Conservation (phyloP, 1,140 invertebrate species). For the Mylabris phalerata region DNA sequence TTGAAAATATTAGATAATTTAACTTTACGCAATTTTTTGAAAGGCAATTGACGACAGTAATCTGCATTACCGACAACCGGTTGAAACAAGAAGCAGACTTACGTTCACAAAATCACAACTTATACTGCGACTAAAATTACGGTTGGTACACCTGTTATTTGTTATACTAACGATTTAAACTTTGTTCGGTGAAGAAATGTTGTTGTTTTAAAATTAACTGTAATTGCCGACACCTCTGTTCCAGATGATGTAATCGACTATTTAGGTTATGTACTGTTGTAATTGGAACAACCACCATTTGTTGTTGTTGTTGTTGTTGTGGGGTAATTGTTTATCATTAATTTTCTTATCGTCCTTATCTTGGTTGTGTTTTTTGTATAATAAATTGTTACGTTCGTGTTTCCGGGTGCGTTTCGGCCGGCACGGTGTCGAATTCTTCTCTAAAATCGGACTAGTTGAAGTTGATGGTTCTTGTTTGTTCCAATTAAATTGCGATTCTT, state of each 20-base stretch:
- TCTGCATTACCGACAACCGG: no score
- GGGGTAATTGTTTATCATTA: not conserved
- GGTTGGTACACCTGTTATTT: no score
- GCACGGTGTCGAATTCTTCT: slow-evolving; percentile 31
- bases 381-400: slow-evolving; percentile 28
- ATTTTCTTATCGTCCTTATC: not conserved
- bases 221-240: slow-evolving; percentile 55
- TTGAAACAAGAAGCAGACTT: no score
- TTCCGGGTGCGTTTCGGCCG: slow-evolving; percentile 37
- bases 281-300: slow-evolving; percentile 29
- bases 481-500: not conserved
- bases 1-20: no score
- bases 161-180: slow-evolving; percentile 55
- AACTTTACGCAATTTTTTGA: no score
- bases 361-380: slow-evolving; percentile 26
- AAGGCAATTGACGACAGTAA: no score
- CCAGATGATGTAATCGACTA: slow-evolving; percentile 46
- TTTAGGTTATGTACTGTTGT: slow-evolving; percentile 45
- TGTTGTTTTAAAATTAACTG: slow-evolving; percentile 56
- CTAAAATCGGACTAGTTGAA: slow-evolving; percentile 22
- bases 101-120: no score
- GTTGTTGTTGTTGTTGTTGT: slow-evolving; percentile 7
- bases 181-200: slow-evolving; percentile 55
- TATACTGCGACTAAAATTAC: no score
- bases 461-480: slow-evolving; percentile 11